These are phyloP conservation scores for Ridgeia piscesae DNA, from an alignment of 1,140 invertebrate species.

Conservation along the genomic window DNA sequence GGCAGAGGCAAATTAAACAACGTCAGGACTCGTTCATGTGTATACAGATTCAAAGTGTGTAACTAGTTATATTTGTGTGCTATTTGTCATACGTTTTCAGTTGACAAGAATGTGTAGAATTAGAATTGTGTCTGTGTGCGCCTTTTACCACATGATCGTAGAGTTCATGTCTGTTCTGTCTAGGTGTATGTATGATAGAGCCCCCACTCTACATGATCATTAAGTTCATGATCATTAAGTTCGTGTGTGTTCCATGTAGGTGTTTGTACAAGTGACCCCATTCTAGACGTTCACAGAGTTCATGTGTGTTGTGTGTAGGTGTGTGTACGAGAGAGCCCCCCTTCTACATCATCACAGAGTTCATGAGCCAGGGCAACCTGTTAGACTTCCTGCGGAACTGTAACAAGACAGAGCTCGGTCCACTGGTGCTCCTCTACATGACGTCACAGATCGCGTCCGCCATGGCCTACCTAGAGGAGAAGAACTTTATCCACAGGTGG, in stretches of 20 bases:
- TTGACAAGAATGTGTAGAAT: too few species aligned
- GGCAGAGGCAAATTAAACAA: too few species aligned
- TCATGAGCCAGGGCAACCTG: constrained; percentile 97
- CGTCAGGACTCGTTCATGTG: too few species aligned
- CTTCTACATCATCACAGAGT: constrained; percentile 99
- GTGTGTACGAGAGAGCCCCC: constrained; percentile 97
- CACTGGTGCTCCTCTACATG: constrained; percentile 96
- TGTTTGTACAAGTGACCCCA: constrained; percentile 89
- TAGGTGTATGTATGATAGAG: constrained; percentile 92
- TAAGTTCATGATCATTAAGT: constrained; percentile 99
- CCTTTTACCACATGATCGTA: constrained; percentile 97
- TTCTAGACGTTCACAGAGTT: constrained; percentile 99
- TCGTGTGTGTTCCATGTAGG: constrained; percentile 93
- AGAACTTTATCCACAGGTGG: constrained; percentile 93
- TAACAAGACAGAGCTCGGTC: constrained; percentile 85
- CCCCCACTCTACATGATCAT: constrained; percentile 99
- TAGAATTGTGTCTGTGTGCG: constrained; percentile 43
- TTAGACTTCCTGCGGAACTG: constrained; percentile 91
- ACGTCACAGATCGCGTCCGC: constrained; percentile 97
- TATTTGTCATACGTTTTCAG: too few species aligned
- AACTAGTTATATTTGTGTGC: too few species aligned
- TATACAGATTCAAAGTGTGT: too few species aligned
- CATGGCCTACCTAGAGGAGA: constrained; percentile 96
- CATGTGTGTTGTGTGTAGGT: constrained; percentile 88
- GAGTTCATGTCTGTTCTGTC: constrained; percentile 96